phyloP scores from a whole-genome alignment of 2,888 invertebrate species.

The Pandemis heparana region DNA sequence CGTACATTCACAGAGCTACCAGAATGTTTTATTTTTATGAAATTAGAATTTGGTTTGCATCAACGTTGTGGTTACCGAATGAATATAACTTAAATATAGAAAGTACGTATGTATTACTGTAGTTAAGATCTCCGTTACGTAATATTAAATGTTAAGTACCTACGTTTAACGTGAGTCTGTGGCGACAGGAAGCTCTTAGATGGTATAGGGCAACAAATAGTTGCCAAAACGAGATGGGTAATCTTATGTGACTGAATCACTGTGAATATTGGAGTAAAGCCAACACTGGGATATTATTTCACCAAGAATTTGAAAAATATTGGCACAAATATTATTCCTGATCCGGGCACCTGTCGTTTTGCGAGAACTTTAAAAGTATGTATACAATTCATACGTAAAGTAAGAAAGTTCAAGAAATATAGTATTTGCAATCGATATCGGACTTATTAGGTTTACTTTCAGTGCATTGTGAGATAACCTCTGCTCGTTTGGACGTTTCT shows the following conservation, averaged over 20 bases:
- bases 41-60: conserved; percentile 24
- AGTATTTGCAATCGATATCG: background rate
- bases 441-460: background rate
- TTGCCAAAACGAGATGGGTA: conserved; percentile 77
- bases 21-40: conserved; percentile 25
- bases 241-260: conserved; percentile 74
- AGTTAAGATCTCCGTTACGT: background rate
- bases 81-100: conserved; percentile 7
- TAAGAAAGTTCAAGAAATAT: background rate
- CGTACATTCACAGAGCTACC: conserved; percentile 23
- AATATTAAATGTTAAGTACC: conserved; percentile 13
- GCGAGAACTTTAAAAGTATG: background rate
- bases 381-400: conserved; percentile 16
- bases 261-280: conserved; percentile 73
- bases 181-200: conserved; percentile 31
- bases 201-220: conserved; percentile 42
- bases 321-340: conserved; percentile 76
- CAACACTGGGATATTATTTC: conserved; percentile 70
- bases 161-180: conserved; percentile 7
- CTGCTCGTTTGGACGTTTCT: background rate
- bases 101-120: background rate
- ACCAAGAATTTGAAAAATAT: conserved; percentile 69
- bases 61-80: conserved; percentile 11
- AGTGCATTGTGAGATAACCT: conserved; percentile 25
- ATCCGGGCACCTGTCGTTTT: conserved; percentile 68